phyloP scores from a whole-genome alignment of 2,888 invertebrate genomes.

The Andrena bicolor region DNA sequence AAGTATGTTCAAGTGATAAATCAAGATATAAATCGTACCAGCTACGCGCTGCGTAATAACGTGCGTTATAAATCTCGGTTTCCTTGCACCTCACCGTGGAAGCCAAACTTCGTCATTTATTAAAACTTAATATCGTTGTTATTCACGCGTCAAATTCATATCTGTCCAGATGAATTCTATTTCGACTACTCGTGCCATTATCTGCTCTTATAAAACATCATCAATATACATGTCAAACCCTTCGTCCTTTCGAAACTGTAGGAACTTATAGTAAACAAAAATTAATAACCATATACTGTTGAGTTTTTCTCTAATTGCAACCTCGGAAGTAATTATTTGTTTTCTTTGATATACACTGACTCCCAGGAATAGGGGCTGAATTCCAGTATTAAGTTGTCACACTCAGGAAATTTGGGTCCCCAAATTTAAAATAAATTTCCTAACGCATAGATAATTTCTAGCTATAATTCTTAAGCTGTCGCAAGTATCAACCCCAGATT shows the following conservation, averaged over 20 bases:
- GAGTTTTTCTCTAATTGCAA: too few relatives aligned
- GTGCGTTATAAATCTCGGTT: constrained; percentile 24
- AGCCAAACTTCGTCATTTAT: neutral
- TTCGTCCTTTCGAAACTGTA: neutral
- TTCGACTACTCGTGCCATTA: neutral
- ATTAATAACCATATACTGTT: too few relatives aligned
- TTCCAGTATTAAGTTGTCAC: too few relatives aligned
- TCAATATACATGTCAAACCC: neutral
- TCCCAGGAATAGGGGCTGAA: too few relatives aligned
- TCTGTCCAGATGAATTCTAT: neutral
- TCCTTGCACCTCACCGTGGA: neutral
- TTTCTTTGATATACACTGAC: too few relatives aligned
- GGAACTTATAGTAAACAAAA: too few relatives aligned
- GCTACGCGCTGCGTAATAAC: constrained; percentile 21
- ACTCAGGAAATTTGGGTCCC: too few relatives aligned
- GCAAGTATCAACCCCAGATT: too few relatives aligned
- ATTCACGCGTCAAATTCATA: neutral
- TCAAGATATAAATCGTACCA: constrained; percentile 32
- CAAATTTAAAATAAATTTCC: too few relatives aligned
- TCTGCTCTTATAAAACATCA: neutral
- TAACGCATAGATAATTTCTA: too few relatives aligned
- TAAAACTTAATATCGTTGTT: neutral
- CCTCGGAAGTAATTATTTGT: too few relatives aligned
- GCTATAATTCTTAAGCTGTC: too few relatives aligned
- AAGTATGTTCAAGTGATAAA: constrained; percentile 27